These are phyloP conservation scores for Actinernus sp. DNA, from an alignment of 92 coral and sea anemone species.

Conservation along the genomic window DNA sequence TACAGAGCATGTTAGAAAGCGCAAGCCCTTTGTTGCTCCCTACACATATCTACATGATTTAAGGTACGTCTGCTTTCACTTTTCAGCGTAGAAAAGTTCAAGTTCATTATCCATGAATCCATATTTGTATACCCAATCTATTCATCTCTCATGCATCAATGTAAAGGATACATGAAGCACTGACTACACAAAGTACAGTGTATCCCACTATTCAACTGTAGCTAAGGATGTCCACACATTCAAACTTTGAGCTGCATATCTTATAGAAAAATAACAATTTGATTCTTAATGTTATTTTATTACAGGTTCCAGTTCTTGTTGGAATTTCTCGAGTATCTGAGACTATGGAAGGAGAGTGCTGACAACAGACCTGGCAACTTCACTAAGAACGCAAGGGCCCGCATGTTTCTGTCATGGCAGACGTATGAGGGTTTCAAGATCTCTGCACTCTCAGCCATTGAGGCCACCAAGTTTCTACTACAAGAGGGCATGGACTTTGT, in stretches of 20 bases:
- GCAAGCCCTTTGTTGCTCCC: constrained; percentile 76
- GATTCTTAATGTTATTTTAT: background rate
- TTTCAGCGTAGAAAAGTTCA: background rate
- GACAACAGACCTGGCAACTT: constrained; percentile 67
- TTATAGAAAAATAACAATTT: too few species aligned
- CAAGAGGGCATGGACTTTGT: constrained; percentile 69
- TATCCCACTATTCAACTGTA: too few species aligned
- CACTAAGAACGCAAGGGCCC: constrained; percentile 62
- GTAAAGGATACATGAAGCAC: too few species aligned
- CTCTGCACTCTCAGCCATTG: constrained; percentile 35
- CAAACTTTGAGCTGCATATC: too few species aligned
- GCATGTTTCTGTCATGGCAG: constrained; percentile 68
- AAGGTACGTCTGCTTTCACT: constrained; percentile 16
- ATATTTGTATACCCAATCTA: too few species aligned
- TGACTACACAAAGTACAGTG: too few species aligned
- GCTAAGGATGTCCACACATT: too few species aligned
- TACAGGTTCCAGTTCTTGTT: constrained; percentile 24
- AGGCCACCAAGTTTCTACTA: constrained; percentile 57
- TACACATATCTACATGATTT: constrained; percentile 49
- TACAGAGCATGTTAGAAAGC: constrained; percentile 67
- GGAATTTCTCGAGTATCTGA: constrained; percentile 55
- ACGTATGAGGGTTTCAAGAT: constrained; percentile 48
- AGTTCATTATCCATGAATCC: background rate
- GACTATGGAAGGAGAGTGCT: constrained; percentile 52
- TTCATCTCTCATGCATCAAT: too few species aligned